Conservation (phyloP, 2,113 vertebrate species). For the Saguinus midas region DNA sequence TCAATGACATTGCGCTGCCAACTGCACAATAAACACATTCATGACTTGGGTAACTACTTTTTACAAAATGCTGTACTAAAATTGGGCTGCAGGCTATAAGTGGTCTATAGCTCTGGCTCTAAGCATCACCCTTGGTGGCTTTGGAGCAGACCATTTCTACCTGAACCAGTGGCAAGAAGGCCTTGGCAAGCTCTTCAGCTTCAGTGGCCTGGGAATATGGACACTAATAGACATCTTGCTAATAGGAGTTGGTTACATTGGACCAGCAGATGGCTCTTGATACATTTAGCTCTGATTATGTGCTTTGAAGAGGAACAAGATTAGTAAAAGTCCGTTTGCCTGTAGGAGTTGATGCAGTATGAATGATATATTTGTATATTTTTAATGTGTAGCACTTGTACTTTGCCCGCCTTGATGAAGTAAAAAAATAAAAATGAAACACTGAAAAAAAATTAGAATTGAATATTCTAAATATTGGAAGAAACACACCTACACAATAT, state of each 20-base stretch:
- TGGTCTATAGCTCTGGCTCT: conserved; percentile 92
- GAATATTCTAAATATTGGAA: not conserved
- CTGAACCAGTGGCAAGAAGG: conserved; percentile 92
- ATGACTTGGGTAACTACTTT: conserved; percentile 92
- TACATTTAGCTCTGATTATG: conserved; percentile 85
- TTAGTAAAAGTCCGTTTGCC: not conserved
- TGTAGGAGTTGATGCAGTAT: not conserved
- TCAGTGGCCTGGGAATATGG: conserved; percentile 92
- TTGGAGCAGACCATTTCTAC: conserved; percentile 92
- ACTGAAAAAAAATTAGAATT: not conserved
- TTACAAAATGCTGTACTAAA: conserved; percentile 91
- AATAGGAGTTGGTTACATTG: conserved; percentile 90
- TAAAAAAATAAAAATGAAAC: not conserved
- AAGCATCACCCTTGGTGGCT: conserved; percentile 91
- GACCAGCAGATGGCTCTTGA: conserved; percentile 90
- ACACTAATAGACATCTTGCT: conserved; percentile 91
- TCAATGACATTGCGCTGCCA: conserved; percentile 87
- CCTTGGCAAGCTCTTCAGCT: conserved; percentile 92
- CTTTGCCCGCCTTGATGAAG: not conserved
- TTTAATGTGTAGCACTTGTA: not conserved
- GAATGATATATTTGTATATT: not conserved
- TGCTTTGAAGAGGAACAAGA: not conserved
- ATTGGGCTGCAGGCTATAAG: conserved; percentile 94
- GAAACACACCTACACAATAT: not conserved
- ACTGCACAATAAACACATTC: conserved; percentile 88